Base-by-base conservation (phyloP, 2,888 invertebrate genomes). In the Polydrusus pterygomalis region DNA sequence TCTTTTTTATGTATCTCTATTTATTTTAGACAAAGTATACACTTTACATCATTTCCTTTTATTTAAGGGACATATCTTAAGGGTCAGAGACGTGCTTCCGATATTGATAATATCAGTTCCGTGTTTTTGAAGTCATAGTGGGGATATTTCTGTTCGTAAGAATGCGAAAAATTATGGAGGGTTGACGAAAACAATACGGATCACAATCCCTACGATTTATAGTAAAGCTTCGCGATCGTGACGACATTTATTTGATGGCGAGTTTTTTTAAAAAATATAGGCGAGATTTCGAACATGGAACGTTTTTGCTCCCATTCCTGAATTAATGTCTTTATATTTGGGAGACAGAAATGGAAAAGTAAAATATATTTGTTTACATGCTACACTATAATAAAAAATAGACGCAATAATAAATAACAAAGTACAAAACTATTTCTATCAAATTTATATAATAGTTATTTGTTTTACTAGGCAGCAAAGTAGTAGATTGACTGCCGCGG, bases 181-280 rank as follows among this genome's bases (percentile, higher is more conserved):
- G 56, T 56, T 56, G 10, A 56, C 56, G 34, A 56, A 56, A 56
- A 56, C 56, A 30, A 56, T 56, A 30, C 56, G 30, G 1, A 56
- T 30, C 56, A 25, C 25, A 56, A 56, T 56, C 56, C 56, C 30
- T 56, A 30, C 30, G 56, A 56, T 56, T 56, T 56, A 30, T 56
- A 30, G 30, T 2, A 56, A 56, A 56, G 56, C 20, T 51, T 13
- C 54, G 20, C 30, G 54, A 54, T 54, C 56, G 56, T 56, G 34
- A 56, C 34, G 34, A 56, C 34, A 56, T 15, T 56, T 56, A 9
- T 56, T 56, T 34, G 30, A 34, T 56, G 6, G 15, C 6, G 15
- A 30, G 34, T 56, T 56, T 56, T 56, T 51, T 49, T 56, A 9
- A 13, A 25, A 56, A 56, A 34, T 56, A 34, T 34, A 34, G 15